Percentiles rank a stretch among this genome's conserved stretches.
Conservation (phyloP, 2,888 invertebrate species). For the Eupelmus urozonus region DNA sequence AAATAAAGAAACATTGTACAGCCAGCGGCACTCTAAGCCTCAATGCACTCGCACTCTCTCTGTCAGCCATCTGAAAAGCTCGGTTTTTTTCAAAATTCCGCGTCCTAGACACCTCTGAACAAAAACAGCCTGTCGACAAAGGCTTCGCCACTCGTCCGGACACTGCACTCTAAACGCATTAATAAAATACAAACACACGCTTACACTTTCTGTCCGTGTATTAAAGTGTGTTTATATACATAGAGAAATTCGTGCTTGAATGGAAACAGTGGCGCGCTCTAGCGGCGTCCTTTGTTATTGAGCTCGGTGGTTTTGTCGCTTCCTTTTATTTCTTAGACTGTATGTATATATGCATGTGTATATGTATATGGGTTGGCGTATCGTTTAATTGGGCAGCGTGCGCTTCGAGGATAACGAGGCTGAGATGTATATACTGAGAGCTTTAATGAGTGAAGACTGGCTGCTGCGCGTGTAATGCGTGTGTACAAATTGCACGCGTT, state of each 20-base stretch:
- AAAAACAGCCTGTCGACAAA: not conserved
- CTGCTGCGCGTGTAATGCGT: not conserved
- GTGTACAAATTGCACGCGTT: not conserved
- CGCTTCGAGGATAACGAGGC: constrained; percentile 18
- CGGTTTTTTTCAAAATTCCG: too few relatives aligned
- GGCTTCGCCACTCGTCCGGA: not conserved
- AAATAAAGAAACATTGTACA: too few relatives aligned
- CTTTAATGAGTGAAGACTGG: constrained; percentile 5
- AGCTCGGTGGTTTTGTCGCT: too few relatives aligned
- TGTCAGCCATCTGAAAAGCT: too few relatives aligned
- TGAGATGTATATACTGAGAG: not conserved
- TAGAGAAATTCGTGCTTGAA: not conserved
- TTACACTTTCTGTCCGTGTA: not conserved
- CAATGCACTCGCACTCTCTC: too few relatives aligned
- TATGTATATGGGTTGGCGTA: not conserved
- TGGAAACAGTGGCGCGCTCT: constrained; percentile 26
- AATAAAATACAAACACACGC: too few relatives aligned
- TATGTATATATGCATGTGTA: not conserved
- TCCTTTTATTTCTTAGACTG: too few relatives aligned
- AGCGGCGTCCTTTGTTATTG: constrained; percentile 26
- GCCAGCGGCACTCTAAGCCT: too few relatives aligned
- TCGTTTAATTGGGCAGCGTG: constrained; percentile 28
- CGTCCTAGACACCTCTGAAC: too few relatives aligned
- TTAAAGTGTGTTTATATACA: not conserved
- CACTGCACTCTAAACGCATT: too few relatives aligned